These are phyloP conservation scores for Pseudomyrmex flavicornis DNA, from an alignment of 1,140 invertebrate genomes.

Conservation along the genomic window DNA sequence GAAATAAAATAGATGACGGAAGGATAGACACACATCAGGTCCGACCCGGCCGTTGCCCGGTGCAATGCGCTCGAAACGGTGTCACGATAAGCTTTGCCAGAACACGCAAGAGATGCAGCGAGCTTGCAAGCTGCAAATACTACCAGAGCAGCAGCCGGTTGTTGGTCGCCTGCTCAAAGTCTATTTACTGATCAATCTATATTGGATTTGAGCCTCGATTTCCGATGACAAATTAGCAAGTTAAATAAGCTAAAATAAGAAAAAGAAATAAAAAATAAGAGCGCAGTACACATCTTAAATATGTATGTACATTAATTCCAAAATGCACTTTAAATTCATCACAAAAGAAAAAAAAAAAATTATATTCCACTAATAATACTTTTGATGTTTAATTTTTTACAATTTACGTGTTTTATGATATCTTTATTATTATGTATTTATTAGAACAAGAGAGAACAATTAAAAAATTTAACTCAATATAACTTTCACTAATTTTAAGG, in stretches of 20 bases:
- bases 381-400: not conserved
- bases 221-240: constrained; percentile 58
- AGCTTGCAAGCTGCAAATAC: constrained; percentile 79
- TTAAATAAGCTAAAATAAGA: not conserved
- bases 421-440: not conserved
- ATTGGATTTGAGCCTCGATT: constrained; percentile 82
- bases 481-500: not conserved
- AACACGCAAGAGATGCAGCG: constrained; percentile 74
- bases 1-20: constrained; percentile 45
- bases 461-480: not conserved
- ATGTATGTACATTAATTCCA: too few relatives aligned
- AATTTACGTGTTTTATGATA: not conserved
- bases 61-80: constrained; percentile 77
- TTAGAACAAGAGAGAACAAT: not conserved
- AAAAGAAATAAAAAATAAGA: not conserved
- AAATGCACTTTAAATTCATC: too few relatives aligned
- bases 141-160: constrained; percentile 55
- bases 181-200: constrained; percentile 86
- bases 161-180: constrained; percentile 74
- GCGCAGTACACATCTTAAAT: too few relatives aligned
- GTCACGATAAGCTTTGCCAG: constrained; percentile 84
- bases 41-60: constrained; percentile 60
- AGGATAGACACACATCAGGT: constrained; percentile 44
- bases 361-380: not conserved
- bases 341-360: not conserved